phyloP scores from a whole-genome alignment of 2,113 vertebrate genomes.

The Nerophis ophidion region DNA sequence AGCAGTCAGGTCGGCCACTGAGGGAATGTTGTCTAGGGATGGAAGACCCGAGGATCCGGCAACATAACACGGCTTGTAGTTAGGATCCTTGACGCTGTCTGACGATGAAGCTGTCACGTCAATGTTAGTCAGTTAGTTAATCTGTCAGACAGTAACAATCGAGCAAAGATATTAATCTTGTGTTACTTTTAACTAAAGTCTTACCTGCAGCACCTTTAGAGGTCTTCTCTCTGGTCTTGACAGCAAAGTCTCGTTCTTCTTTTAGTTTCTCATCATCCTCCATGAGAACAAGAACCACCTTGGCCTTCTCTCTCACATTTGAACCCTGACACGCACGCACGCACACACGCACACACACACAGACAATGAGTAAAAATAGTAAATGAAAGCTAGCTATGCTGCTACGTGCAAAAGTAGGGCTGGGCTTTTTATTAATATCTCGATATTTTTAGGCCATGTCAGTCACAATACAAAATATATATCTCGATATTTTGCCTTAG shows the following conservation, averaged over 20 bases:
- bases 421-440: too few species aligned
- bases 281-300: conserved; percentile 81
- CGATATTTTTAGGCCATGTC: too few species aligned
- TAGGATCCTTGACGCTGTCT: conserved; percentile 49
- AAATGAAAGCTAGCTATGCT: too few species aligned
- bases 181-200: conserved; percentile 1
- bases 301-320: conserved; percentile 87
- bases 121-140: background rate
- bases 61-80: conserved; percentile 58
- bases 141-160: background rate
- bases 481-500: too few species aligned
- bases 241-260: conserved; percentile 79
- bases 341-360: conserved; percentile 1
- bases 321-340: conserved; percentile 60
- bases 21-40: conserved; percentile 65
- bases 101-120: conserved; percentile 54
- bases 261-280: conserved; percentile 84
- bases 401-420: too few species aligned
- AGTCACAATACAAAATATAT: too few species aligned
- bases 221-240: conserved; percentile 88
- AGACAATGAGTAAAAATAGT: too few species aligned
- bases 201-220: conserved; percentile 77
- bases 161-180: background rate
- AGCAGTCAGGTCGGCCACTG: conserved; percentile 75
- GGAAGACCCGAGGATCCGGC: conserved; percentile 56